A percentile compares a stretch with the other conserved stretches of the same genome.
Conservation (phyloP, 2,113 vertebrate species). For the Uria lomvia region DNA sequence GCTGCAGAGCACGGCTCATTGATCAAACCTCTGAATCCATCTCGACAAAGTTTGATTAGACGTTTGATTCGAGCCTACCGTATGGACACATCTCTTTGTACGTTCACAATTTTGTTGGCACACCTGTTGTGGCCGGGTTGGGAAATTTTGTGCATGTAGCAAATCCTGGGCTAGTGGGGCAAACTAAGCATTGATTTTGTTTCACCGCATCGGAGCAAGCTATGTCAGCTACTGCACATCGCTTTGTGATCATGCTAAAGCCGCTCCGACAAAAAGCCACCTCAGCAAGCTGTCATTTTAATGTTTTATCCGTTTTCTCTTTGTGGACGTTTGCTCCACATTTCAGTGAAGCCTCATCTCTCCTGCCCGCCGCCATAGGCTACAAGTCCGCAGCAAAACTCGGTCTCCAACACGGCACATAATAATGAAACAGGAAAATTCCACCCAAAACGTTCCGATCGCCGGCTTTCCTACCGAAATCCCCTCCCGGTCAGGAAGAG, state of each 20-base stretch:
- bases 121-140: slow-evolving; percentile 11
- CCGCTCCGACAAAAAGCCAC: not conserved
- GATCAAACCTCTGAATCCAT: not conserved
- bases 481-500: not conserved
- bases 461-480: not conserved
- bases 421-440: slow-evolving; percentile 28
- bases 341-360: slow-evolving; percentile 41
- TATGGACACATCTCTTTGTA: not conserved
- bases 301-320: slow-evolving; percentile 18
- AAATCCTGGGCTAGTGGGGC: not conserved
- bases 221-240: not conserved
- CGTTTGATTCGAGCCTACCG: not conserved
- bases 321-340: slow-evolving; percentile 19
- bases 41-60: not conserved
- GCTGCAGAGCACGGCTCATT: not conserved
- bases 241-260: not conserved
- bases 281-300: slow-evolving; percentile 66
- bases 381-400: slow-evolving; percentile 41
- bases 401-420: slow-evolving; percentile 12
- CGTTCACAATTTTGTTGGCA: not conserved
- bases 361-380: slow-evolving; percentile 52
- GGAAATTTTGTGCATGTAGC: not conserved
- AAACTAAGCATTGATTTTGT: not conserved
- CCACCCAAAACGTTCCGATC: not conserved
- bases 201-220: not conserved